Percentiles rank a stretch among this genome's conserved stretches.
Evolutionary conservation across 2,888 invertebrate genomes (phyloP).

Genomic region (Nycteola revayana): DNA sequence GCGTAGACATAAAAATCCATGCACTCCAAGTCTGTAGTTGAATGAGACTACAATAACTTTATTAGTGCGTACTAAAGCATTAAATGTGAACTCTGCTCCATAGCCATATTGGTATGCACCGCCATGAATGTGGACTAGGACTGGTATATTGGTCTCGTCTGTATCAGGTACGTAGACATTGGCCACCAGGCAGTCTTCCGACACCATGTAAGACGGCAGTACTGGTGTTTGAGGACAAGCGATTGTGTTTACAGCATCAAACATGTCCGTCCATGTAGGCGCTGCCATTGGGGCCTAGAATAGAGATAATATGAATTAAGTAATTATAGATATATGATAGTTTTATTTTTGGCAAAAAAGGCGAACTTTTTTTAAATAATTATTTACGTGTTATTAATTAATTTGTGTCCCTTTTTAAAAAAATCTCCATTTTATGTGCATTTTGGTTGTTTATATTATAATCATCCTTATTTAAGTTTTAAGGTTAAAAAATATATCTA

Average conservation of each 20-base stretch:
- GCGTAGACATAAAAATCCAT: slow-evolving; percentile 45
- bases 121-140: slow-evolving; percentile 43
- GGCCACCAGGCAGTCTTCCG: slow-evolving; percentile 59
- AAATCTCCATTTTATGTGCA: too few relatives aligned
- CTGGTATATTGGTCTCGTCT: slow-evolving; percentile 34
- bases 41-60: slow-evolving; percentile 45
- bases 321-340: too few relatives aligned
- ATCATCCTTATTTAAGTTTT: too few relatives aligned
- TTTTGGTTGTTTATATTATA: too few relatives aligned
- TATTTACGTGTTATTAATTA: too few relatives aligned
- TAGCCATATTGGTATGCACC: slow-evolving; percentile 33
- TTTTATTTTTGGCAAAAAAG: too few relatives aligned
- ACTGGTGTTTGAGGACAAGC: slow-evolving; percentile 37
- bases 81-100: slow-evolving; percentile 20
- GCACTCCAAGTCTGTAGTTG: slow-evolving; percentile 48
- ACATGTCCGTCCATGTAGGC: slow-evolving; percentile 31
- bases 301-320: not conserved
- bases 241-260: slow-evolving; percentile 41
- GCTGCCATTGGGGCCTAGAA: slow-evolving; percentile 22
- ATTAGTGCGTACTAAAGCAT: slow-evolving; percentile 31
- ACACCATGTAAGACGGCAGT: slow-evolving; percentile 11
- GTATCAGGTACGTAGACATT: slow-evolving; percentile 60
- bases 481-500: too few relatives aligned
- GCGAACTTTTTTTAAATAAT: too few relatives aligned
- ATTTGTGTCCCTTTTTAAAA: too few relatives aligned